Conservation (phyloP, 2,113 vertebrate genomes). For the Pollachius pollachius region DNA sequence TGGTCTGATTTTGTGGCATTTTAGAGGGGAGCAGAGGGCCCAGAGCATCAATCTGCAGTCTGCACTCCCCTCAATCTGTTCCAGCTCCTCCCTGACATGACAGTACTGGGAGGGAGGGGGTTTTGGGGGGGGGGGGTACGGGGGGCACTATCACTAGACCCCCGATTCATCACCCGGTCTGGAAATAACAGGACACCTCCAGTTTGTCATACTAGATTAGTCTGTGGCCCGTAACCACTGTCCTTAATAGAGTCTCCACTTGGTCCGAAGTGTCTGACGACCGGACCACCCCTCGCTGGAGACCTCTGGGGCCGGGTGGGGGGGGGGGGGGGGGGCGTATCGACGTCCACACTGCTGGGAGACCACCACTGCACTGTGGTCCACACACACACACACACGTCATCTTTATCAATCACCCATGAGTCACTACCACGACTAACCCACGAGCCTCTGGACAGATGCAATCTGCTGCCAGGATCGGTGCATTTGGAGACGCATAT, state of each 20-base stretch:
- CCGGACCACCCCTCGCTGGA: slow-evolving; percentile 60
- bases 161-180: slow-evolving; percentile 73
- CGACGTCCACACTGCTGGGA: slow-evolving; percentile 35
- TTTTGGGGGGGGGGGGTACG: no score
- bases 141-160: slow-evolving; percentile 25
- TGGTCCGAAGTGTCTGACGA: slow-evolving; percentile 58
- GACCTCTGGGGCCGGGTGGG: slow-evolving; percentile 49
- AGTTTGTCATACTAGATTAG: slow-evolving; percentile 79
- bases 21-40: slow-evolving; percentile 58
- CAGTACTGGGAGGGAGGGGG: slow-evolving; percentile 64
- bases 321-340: slow-evolving; percentile 26
- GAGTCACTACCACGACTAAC: no score
- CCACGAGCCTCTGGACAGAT: no score
- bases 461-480: no score
- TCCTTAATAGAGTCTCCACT: slow-evolving; percentile 75
- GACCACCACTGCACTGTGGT: slow-evolving; percentile 13
- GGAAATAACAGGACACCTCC: slow-evolving; percentile 78
- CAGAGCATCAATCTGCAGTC: slow-evolving; percentile 69
- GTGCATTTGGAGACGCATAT: no score
- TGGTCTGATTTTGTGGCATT: slow-evolving; percentile 64
- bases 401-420: neutral
- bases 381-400: slow-evolving; percentile 7
- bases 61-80: slow-evolving; percentile 73
- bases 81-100: slow-evolving; percentile 73
- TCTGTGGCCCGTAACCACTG: slow-evolving; percentile 75